These are phyloP conservation scores for Hassar affinis DNA, from an alignment of 2,113 vertebrate genomes.

Conservation along the genomic window DNA sequence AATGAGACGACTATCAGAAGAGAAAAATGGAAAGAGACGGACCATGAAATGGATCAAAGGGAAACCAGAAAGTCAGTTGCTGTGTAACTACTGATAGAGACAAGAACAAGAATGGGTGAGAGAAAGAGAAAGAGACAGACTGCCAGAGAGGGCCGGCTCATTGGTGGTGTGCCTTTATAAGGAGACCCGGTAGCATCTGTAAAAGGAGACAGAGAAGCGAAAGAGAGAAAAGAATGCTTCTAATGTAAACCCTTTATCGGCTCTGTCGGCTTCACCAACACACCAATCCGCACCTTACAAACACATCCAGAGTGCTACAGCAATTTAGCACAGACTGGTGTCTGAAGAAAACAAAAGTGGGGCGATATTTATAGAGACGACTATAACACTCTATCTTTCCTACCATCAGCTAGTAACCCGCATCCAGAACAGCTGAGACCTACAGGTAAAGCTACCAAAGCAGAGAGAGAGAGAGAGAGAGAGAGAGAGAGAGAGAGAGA, in stretches of 20 bases:
- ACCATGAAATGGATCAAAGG: slow-evolving; percentile 21
- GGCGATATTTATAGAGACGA: slow-evolving; percentile 69
- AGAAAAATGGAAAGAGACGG: background rate
- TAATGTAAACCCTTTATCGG: slow-evolving; percentile 68
- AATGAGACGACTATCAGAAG: background rate
- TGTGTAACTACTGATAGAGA: background rate
- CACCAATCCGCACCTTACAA: slow-evolving; percentile 15
- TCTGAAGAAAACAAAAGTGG: slow-evolving; percentile 54
- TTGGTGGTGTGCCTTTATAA: slow-evolving; percentile 73
- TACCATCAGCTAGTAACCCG: slow-evolving; percentile 43
- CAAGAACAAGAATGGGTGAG: slow-evolving; percentile 8
- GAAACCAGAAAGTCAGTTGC: background rate
- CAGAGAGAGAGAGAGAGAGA: background rate
- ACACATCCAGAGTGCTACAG: slow-evolving; percentile 34
- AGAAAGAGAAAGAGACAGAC: background rate
- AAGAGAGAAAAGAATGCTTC: slow-evolving; percentile 58
- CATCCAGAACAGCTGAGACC: slow-evolving; percentile 22
- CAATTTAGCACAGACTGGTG: slow-evolving; percentile 58
- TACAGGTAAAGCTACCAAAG: background rate
- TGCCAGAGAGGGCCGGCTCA: slow-evolving; percentile 36
- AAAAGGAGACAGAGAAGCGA: slow-evolving; percentile 46
- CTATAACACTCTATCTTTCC: slow-evolving; percentile 46
- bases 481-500: background rate
- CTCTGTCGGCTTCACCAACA: background rate
- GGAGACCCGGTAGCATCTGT: slow-evolving; percentile 60